Evolutionary conservation across 1,140 invertebrate species (phyloP), one percentile per base, ranked within the genome.

Genomic region (Tetramorium alpestre): DNA sequence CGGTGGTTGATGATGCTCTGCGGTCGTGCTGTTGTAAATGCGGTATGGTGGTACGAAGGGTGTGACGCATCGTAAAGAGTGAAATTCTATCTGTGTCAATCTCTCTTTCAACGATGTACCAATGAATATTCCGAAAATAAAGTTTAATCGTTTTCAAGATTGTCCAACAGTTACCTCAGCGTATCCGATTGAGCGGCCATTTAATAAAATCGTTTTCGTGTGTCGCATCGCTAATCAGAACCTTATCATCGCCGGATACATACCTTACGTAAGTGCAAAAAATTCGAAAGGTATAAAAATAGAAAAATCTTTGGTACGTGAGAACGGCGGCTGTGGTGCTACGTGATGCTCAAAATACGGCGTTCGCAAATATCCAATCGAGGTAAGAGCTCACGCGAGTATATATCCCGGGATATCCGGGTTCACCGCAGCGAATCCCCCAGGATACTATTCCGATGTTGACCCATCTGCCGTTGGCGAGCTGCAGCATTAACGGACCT

Each of bases 361-460:
- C 96, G 91, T 98, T 97, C 33, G 96, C 94, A 54, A 97, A 95
- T 87, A 98, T 97, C 97, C 97, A 98, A 56, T 96, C 96, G 38
- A 98, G 94, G 93, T 97, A 98, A 78, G 96, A 96, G 86, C 96
- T 97, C 13, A 98, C 97, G 18, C 97, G 95, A 0, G 97, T 97
- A 91, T 98, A 98, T 25, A 98, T 95, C 0, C 97, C 97, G 0
- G 97, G 97, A 82, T 96, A 96, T 13, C 95, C 95, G 11, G 96
- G 95, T 85, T 97, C 96, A 1, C 97, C 97, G 87, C 97, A 98
- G 8, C 96, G 96, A 6, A 97, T 96, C 7, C 97, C 97, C 97
- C 97, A 98, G 1, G 97, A 98, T 2, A 98, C 98, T 51, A 99
- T 96, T 1, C 98, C 98, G n/a, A 98, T 96, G 3, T 96, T 96